A percentile compares a stretch with the other conserved stretches of the same genome.
Conservation (phyloP, 2,888 invertebrate species). For the Epinotia bilunana region DNA sequence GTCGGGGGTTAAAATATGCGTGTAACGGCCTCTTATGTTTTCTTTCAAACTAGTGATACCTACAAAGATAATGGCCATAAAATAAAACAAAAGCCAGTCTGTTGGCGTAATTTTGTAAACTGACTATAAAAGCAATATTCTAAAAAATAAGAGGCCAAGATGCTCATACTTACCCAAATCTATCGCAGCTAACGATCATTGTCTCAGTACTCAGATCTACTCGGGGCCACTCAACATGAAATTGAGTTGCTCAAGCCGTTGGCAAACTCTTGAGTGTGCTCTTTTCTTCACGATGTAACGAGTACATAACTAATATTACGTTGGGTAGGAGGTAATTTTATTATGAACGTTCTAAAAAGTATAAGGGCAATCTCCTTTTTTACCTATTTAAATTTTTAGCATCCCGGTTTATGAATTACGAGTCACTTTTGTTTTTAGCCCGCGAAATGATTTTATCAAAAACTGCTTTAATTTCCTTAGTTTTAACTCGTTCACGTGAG, state of each 20-base stretch:
- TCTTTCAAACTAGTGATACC: too few species aligned
- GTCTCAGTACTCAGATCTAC: slow-evolving; percentile 21
- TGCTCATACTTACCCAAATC: slow-evolving; percentile 14
- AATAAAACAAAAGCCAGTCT: background rate
- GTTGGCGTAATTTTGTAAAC: background rate
- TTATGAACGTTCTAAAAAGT: background rate
- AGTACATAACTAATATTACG: slow-evolving; percentile 23
- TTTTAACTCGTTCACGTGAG: too few species aligned
- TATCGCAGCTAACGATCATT: slow-evolving; percentile 19
- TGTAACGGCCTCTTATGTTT: too few species aligned
- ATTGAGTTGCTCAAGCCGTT: slow-evolving; percentile 53
- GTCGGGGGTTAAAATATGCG: too few species aligned
- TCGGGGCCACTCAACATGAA: slow-evolving; percentile 51
- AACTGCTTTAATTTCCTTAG: too few species aligned
- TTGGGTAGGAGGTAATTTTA: slow-evolving; percentile 4
- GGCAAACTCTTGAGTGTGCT: slow-evolving; percentile 58
- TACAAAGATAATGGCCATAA: background rate
- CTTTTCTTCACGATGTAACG: slow-evolving; percentile 48
- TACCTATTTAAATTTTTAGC: too few species aligned
- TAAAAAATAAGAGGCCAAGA: slow-evolving; percentile 12
- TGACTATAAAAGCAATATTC: background rate
- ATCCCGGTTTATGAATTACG: too few species aligned
- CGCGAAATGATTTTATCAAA: too few species aligned
- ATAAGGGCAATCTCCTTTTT: too few species aligned
- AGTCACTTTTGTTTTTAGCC: too few species aligned